phyloP scores from a whole-genome alignment of 92 coral and sea anemone genomes.

The Parazoanthus darwini region DNA sequence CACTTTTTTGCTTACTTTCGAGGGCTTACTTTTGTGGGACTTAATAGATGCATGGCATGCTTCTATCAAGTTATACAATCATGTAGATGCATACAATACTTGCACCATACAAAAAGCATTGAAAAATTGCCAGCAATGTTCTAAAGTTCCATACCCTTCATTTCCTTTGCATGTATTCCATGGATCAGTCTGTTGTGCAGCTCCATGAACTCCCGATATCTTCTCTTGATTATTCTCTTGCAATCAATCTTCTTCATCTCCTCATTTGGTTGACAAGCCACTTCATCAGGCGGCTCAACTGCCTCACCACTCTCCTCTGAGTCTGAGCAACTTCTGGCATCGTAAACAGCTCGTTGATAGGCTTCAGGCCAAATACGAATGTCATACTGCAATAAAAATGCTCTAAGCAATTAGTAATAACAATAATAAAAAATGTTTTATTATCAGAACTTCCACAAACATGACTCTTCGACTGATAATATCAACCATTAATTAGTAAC shows the following conservation, averaged over 20 bases:
- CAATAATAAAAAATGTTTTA: too few relatives aligned
- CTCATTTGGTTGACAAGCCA: background rate
- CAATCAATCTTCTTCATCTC: conserved; percentile 38
- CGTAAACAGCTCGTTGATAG: conserved; percentile 56
- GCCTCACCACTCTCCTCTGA: conserved; percentile 37
- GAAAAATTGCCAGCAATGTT: background rate
- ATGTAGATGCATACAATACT: too few relatives aligned
- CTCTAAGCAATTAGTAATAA: background rate
- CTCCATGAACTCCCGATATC: conserved; percentile 97
- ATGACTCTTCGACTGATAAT: too few relatives aligned
- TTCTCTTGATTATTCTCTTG: conserved; percentile 72
- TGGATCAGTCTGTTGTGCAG: conserved; percentile 79
- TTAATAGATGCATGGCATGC: too few relatives aligned
- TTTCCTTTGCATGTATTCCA: conserved; percentile 62
- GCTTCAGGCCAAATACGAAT: conserved; percentile 79
- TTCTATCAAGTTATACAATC: too few relatives aligned
- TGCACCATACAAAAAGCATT: too few relatives aligned
- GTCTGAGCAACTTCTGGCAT: conserved; percentile 34
- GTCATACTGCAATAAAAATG: conserved; percentile 63
- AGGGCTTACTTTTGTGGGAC: too few relatives aligned
- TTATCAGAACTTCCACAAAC: too few relatives aligned
- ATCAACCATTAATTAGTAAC: background rate
- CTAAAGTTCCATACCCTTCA: conserved; percentile 71
- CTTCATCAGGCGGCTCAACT: conserved; percentile 5
- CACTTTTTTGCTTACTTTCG: too few relatives aligned